These are phyloP conservation scores for Lynx canadensis DNA, from an alignment of 2,113 vertebrate species.

Conservation along the genomic window DNA sequence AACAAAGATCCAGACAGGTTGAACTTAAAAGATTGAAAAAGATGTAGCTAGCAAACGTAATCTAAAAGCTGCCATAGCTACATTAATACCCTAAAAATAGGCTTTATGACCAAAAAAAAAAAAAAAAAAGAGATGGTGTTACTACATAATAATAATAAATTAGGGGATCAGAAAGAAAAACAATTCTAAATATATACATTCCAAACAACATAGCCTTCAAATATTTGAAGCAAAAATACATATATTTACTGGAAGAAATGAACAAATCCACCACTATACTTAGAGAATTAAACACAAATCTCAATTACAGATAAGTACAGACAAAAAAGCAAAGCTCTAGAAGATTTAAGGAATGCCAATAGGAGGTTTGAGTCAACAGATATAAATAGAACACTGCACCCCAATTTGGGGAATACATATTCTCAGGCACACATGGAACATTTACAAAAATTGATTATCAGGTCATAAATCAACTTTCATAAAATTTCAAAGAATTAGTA, in stretches of 20 bases:
- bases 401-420: neutral
- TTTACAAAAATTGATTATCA: neutral
- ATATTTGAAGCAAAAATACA: neutral
- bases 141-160: neutral
- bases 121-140: neutral
- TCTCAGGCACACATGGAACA: neutral
- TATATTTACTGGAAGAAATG: neutral
- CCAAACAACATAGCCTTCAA: neutral
- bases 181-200: neutral
- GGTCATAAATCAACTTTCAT: neutral
- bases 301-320: neutral
- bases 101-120: neutral
- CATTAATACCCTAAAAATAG: neutral
- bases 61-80: neutral
- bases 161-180: neutral
- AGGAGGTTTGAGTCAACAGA: neutral
- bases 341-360: neutral
- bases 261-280: neutral
- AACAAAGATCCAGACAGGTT: neutral
- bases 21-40: neutral
- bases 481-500: neutral
- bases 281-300: neutral
- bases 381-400: neutral
- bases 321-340: neutral
- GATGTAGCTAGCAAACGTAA: neutral